Conservation (phyloP, 2,888 invertebrate genomes). For the Callyntrura guangdongensis region DNA sequence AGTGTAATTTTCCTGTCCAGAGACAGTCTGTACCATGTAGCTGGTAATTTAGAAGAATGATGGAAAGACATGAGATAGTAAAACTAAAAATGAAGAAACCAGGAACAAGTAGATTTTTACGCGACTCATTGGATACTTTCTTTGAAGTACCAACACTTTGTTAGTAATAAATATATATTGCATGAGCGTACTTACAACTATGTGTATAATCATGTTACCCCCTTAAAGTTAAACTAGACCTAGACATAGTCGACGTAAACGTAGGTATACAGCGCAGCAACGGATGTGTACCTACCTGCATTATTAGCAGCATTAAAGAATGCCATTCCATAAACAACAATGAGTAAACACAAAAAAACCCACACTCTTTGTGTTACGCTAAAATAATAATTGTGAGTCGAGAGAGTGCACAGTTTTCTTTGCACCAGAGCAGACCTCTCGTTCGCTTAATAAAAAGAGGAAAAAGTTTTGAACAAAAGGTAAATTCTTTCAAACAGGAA, state of each 20-base stretch:
- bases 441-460: background rate
- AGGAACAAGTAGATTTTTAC: constrained; percentile 65
- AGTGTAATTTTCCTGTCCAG: too few relatives aligned
- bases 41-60: background rate
- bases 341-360: constrained; percentile 29
- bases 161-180: too few relatives aligned
- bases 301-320: background rate
- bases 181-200: too few relatives aligned
- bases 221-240: too few relatives aligned
- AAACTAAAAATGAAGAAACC: constrained; percentile 51
- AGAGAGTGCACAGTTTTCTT: constrained; percentile 24
- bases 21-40: too few relatives aligned
- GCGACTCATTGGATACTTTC: constrained; percentile 12
- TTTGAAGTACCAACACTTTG: too few relatives aligned
- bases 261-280: too few relatives aligned
- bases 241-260: background rate
- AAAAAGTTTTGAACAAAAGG: constrained; percentile 56
- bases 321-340: constrained; percentile 32
- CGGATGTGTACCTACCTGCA: too few relatives aligned
- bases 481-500: constrained; percentile 62
- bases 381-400: constrained; percentile 23
- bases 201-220: too few relatives aligned
- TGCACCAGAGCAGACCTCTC: constrained; percentile 27
- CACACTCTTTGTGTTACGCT: background rate
- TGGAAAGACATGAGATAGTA: background rate